These are phyloP conservation scores for Ochropleura leucogaster DNA, from an alignment of 2,888 invertebrate genomes.

Conservation along the genomic window DNA sequence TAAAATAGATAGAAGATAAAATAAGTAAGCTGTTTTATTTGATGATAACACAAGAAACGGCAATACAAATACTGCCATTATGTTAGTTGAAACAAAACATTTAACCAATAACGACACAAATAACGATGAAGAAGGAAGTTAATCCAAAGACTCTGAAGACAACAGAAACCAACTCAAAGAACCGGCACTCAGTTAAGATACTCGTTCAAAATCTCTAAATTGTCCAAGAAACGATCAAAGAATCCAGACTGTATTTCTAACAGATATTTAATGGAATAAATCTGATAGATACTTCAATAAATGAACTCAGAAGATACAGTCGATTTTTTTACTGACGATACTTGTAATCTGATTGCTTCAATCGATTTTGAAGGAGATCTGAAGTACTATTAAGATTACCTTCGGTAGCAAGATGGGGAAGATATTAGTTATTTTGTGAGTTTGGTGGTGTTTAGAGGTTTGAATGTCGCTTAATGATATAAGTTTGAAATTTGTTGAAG, in stretches of 20 bases:
- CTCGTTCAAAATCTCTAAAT: conserved; percentile 24
- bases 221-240: conserved; percentile 10
- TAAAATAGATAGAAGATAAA: neutral
- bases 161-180: neutral
- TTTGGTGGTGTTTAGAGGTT: neutral
- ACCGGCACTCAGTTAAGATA: conserved; percentile 1
- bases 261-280: conserved; percentile 31
- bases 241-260: conserved; percentile 26
- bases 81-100: neutral
- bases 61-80: neutral
- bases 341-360: conserved; percentile 49
- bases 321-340: conserved; percentile 21
- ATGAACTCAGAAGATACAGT: conserved; percentile 29
- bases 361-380: conserved; percentile 41
- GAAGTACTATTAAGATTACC: conserved; percentile 40
- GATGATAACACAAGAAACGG: neutral
- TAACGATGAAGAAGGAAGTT: neutral
- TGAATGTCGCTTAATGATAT: neutral
- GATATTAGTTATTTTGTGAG: conserved; percentile 24
- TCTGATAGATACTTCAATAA: conserved; percentile 40
- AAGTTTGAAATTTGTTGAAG: neutral
- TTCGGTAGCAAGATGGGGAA: conserved; percentile 28
- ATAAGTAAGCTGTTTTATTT: neutral
- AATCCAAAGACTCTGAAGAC: neutral
- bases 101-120: neutral